phyloP scores from a whole-genome alignment of 1,140 invertebrate species.

The Atta cephalotes region DNA sequence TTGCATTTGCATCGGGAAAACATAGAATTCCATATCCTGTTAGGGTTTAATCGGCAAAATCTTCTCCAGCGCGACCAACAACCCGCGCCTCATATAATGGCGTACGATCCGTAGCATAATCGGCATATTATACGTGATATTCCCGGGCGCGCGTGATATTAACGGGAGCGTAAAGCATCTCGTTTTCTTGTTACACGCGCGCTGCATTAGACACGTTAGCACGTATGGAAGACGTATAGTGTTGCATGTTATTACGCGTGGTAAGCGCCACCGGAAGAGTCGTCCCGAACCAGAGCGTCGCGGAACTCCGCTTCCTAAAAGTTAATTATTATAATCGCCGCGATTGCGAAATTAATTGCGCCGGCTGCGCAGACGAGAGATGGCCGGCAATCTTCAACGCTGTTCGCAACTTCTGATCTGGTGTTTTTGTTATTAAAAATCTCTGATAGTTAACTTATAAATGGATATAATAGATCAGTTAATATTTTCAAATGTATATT shows the following conservation, averaged over 20 bases:
- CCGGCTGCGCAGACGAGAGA: background rate
- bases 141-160: conserved; percentile 45
- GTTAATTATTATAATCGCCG: conserved; percentile 69
- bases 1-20: background rate
- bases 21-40: conserved; percentile 38
- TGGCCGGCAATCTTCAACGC: background rate
- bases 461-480: too few relatives aligned
- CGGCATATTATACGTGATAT: conserved; percentile 58
- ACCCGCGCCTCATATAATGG: conserved; percentile 39
- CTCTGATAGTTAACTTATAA: background rate
- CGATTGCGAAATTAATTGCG: conserved; percentile 64
- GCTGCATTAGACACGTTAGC: conserved; percentile 59
- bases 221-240: conserved; percentile 21
- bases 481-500: too few relatives aligned
- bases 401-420: background rate
- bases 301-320: conserved; percentile 54
- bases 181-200: conserved; percentile 58
- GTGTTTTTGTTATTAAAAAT: background rate
- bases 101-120: conserved; percentile 58
- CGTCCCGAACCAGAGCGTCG: conserved; percentile 65
- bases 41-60: conserved; percentile 48
- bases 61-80: conserved; percentile 34
- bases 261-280: conserved; percentile 55
- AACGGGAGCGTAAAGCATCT: conserved; percentile 74
- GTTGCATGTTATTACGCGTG: conserved; percentile 42